Evolutionary conservation across 2,888 invertebrate species (phyloP).

Genomic region (Cotesia congregata): DNA sequence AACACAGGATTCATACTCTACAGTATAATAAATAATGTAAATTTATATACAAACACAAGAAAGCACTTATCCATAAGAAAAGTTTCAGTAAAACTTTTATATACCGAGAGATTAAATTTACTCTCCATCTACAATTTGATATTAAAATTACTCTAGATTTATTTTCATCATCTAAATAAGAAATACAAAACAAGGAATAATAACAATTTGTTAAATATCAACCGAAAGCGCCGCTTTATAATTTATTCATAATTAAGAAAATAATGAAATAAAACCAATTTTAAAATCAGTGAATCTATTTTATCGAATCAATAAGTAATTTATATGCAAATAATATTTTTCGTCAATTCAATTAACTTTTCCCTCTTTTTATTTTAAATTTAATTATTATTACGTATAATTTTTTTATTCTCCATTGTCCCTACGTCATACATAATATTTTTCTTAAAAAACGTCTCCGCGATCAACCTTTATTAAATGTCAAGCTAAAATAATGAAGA

Average conservation of each 20-base stretch:
- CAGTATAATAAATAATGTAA: conserved; percentile 2
- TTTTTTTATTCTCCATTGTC: background rate
- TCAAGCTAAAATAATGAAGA: background rate
- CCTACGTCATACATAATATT: background rate
- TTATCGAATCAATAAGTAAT: background rate
- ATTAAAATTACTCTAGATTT: background rate
- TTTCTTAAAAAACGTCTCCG: background rate
- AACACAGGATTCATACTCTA: background rate
- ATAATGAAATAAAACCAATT: background rate
- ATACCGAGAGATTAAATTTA: background rate
- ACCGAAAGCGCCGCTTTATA: background rate
- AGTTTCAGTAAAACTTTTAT: background rate
- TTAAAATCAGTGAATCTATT: background rate
- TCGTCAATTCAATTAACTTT: background rate
- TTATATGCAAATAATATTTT: background rate
- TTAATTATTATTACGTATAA: no score
- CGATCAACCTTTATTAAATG: background rate
- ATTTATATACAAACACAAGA: background rate
- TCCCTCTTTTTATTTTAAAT: background rate
- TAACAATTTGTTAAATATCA: background rate
- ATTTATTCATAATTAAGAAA: background rate
- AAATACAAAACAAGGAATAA: background rate
- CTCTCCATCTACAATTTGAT: background rate
- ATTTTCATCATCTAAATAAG: background rate
- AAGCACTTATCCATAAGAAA: conserved; percentile 9